These are phyloP conservation scores for Deilephila elpenor DNA, from an alignment of 2,888 invertebrate genomes.

Conservation along the genomic window DNA sequence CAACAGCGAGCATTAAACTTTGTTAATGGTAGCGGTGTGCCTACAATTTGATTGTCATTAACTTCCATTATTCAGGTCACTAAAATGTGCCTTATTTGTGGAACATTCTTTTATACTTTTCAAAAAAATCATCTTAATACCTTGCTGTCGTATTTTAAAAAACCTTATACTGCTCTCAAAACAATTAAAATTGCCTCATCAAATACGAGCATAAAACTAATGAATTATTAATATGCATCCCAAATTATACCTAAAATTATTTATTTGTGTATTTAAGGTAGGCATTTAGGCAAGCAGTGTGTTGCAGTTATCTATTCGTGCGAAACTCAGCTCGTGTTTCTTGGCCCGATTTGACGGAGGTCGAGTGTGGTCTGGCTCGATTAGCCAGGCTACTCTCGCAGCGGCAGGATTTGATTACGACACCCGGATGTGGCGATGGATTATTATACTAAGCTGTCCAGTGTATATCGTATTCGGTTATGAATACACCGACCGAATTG, in stretches of 20 bases:
- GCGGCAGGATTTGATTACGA: constrained; percentile 71
- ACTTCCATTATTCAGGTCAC: constrained; percentile 6
- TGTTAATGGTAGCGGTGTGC: neutral
- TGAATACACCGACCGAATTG: constrained; percentile 2
- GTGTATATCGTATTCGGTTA: constrained; percentile 26
- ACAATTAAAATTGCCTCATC: too few species aligned
- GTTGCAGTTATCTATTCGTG: constrained; percentile 60
- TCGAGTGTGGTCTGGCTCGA: constrained; percentile 73
- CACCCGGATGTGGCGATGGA: constrained; percentile 59
- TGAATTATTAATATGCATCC: too few species aligned
- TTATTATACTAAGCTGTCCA: constrained; percentile 41
- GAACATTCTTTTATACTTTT: neutral
- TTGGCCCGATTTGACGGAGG: constrained; percentile 74
- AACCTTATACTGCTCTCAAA: too few species aligned
- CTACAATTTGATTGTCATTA: constrained; percentile 14
- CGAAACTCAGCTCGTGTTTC: constrained; percentile 69
- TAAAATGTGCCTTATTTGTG: constrained; percentile 1
- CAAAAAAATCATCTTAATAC: neutral
- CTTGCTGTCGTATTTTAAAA: too few species aligned
- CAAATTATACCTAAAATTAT: too few species aligned
- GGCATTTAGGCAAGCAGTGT: constrained; percentile 16
- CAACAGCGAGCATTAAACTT: neutral
- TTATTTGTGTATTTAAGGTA: neutral
- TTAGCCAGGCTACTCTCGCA: constrained; percentile 57
- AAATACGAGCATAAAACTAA: too few species aligned